Conservation (phyloP, 2,888 invertebrate species). For the Tanypteryx hageni region DNA sequence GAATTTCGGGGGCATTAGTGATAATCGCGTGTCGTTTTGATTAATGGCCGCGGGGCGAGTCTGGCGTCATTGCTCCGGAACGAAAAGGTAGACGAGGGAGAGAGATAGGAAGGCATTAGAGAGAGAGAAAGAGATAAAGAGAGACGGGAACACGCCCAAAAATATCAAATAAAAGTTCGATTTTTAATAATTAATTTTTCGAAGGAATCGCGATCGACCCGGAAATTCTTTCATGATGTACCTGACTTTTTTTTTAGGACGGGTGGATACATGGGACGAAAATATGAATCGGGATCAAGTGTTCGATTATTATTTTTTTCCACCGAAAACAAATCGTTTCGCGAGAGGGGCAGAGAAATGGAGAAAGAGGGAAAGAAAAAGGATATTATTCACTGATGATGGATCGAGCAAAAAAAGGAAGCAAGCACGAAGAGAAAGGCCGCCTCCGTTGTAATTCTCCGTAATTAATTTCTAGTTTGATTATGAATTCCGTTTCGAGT, state of each 20-base stretch:
- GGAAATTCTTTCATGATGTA: too few relatives aligned
- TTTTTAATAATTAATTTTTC: too few relatives aligned
- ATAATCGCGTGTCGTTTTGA: slow-evolving; percentile 56
- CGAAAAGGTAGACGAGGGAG: not conserved
- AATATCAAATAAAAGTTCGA: too few relatives aligned
- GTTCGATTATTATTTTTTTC: not conserved
- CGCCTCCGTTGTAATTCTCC: slow-evolving; percentile 2
- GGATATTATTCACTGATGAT: too few relatives aligned
- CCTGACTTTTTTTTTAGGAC: too few relatives aligned
- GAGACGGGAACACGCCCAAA: not conserved
- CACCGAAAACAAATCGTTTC: not conserved
- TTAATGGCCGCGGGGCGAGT: slow-evolving; percentile 36
- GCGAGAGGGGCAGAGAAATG: not conserved
- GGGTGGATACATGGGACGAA: too few relatives aligned
- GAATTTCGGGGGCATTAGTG: slow-evolving; percentile 49
- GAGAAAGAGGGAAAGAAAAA: not conserved
- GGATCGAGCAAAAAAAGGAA: not conserved
- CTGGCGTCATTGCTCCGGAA: slow-evolving; percentile 33
- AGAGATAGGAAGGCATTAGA: not conserved
- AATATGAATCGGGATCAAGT: too few relatives aligned
- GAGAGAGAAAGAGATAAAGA: not conserved
- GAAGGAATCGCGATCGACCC: too few relatives aligned
- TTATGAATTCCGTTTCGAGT: slow-evolving; percentile 58
- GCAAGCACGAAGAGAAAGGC: too few relatives aligned
- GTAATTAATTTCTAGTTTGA: slow-evolving; percentile 57